Conservation (phyloP, 2,797 vertebrate species). For the Iguana delicatissima region DNA sequence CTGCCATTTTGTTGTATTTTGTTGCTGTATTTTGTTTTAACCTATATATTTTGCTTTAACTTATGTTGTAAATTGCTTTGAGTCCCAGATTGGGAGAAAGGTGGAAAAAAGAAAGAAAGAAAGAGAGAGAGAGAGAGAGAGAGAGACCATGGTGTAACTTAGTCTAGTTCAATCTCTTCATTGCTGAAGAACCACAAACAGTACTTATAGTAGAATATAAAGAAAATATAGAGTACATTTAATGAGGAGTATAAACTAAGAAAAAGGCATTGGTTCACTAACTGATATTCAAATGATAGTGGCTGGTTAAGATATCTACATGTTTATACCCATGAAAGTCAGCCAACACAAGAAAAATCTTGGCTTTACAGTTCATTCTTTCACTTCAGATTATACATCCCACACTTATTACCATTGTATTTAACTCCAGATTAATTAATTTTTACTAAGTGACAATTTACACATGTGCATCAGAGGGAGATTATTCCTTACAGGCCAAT, state of each 20-base stretch:
- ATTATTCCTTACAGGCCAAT: conserved; percentile 18
- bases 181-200: neutral
- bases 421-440: conserved; percentile 31
- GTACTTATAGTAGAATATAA: no score
- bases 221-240: neutral
- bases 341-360: neutral
- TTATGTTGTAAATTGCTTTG: no score
- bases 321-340: conserved; percentile 11
- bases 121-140: no score
- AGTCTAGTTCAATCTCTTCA: neutral
- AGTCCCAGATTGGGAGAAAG: no score
- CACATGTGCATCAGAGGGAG: conserved; percentile 14
- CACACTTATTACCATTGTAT: neutral
- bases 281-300: conserved; percentile 32
- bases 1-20: no score
- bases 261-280: conserved; percentile 16
- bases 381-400: conserved; percentile 35
- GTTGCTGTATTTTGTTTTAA: no score
- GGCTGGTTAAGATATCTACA: conserved; percentile 38
- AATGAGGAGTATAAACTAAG: conserved; percentile 4
- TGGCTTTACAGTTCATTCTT: conserved; percentile 39
- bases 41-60: no score
- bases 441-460: conserved; percentile 29
- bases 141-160: neutral
- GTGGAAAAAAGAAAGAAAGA: no score